phyloP scores from a whole-genome alignment of 2,113 vertebrate genomes.

The Antigone vipio region DNA sequence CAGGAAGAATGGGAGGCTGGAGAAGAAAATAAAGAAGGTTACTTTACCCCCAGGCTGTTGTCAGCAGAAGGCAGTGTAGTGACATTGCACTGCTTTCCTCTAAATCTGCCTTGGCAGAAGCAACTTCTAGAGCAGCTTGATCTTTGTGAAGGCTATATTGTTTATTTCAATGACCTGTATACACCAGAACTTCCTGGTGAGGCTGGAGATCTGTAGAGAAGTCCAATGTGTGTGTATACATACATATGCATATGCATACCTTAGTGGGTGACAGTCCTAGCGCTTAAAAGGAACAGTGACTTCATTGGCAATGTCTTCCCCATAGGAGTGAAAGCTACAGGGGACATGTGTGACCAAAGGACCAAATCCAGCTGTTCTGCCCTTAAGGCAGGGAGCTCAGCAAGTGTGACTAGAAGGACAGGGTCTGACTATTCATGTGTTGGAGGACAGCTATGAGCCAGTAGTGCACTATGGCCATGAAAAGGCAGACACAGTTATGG shows the following conservation, averaged over 20 bases:
- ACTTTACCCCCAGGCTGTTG: neutral
- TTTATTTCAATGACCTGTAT: neutral
- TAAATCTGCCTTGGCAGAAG: conserved; percentile 7
- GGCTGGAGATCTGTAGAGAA: neutral
- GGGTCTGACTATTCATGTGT: neutral
- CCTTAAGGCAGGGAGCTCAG: neutral
- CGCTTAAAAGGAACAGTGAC: neutral
- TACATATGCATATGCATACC: neutral
- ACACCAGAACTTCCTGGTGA: neutral
- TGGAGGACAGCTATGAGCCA: neutral
- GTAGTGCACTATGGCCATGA: accelerated
- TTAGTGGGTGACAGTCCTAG: neutral
- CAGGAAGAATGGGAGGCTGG: neutral
- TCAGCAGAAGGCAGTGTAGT: neutral
- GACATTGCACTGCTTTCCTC: neutral
- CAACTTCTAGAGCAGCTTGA: neutral
- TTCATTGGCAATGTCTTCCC: neutral
- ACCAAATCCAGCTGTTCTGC: neutral
- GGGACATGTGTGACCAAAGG: neutral
- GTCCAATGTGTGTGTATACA: neutral
- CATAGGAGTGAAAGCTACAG: neutral
- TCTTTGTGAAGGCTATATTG: neutral
- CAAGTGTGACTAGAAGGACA: neutral
- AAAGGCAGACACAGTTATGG: neutral
- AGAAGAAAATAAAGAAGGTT: neutral